These are phyloP conservation scores for Drosophila elegans DNA, from an alignment of 1,140 invertebrate species.

Conservation along the genomic window DNA sequence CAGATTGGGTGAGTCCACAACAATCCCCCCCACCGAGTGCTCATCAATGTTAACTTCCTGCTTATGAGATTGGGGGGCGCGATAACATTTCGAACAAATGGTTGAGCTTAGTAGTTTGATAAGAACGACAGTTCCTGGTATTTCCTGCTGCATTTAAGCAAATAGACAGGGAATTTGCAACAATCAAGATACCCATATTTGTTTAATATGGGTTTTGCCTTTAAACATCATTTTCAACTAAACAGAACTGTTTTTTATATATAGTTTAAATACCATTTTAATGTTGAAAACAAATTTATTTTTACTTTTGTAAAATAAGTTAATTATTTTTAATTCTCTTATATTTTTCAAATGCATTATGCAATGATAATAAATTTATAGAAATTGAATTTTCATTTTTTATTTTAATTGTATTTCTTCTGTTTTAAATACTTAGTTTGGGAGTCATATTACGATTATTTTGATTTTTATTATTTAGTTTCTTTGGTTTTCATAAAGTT, in stretches of 20 bases:
- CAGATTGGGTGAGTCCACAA: conserved; percentile 42
- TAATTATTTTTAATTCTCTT: too few species aligned
- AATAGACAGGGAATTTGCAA: neutral
- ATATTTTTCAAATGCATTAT: too few species aligned
- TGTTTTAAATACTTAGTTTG: too few species aligned
- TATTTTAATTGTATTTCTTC: too few species aligned
- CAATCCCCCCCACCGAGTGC: neutral
- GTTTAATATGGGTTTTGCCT: neutral
- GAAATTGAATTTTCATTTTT: too few species aligned
- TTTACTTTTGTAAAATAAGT: too few species aligned
- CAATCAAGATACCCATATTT: neutral
- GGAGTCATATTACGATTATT: too few species aligned
- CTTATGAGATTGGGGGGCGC: conserved; percentile 34
- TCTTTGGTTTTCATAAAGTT: neutral
- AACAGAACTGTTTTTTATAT: too few species aligned
- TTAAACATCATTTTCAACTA: neutral
- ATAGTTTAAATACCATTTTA: too few species aligned
- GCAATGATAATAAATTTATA: too few species aligned
- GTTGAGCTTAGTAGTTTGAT: conserved; percentile 6
- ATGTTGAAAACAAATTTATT: too few species aligned
- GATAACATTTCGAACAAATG: conserved; percentile 16
- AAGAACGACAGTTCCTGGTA: conserved; percentile 37
- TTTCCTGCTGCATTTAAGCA: conserved; percentile 17
- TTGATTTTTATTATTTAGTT: too few species aligned
- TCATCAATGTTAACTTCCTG: conserved; percentile 41